Conservation (phyloP, 2,888 invertebrate species). For the Drosophila algonquin region DNA sequence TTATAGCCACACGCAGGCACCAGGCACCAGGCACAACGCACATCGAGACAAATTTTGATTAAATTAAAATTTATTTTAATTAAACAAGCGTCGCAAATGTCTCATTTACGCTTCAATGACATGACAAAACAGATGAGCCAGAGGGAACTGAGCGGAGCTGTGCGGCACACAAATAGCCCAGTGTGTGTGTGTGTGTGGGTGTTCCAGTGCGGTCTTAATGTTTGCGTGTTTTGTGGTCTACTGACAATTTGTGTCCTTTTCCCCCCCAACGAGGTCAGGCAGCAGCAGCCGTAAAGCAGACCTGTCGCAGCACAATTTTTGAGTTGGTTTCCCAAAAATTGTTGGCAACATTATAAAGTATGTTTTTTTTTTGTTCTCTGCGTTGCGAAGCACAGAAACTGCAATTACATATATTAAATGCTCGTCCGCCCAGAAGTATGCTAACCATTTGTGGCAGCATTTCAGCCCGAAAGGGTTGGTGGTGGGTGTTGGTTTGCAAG, state of each 20-base stretch:
- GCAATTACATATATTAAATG: slow-evolving; percentile 59
- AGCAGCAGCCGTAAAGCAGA: background rate
- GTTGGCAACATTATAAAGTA: slow-evolving; percentile 37
- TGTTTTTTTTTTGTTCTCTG: slow-evolving; percentile 15
- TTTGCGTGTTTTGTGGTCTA: slow-evolving; percentile 70
- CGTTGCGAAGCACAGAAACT: slow-evolving; percentile 43
- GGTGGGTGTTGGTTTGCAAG: background rate
- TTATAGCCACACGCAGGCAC: background rate
- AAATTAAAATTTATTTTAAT: slow-evolving; percentile 81
- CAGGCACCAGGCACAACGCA: background rate
- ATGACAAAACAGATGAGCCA: slow-evolving; percentile 66
- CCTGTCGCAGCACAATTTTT: slow-evolving; percentile 13
- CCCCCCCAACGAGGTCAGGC: background rate
- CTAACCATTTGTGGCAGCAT: slow-evolving; percentile 55
- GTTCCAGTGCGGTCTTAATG: slow-evolving; percentile 63
- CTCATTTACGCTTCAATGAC: slow-evolving; percentile 81
- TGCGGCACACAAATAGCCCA: background rate
- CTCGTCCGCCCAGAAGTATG: slow-evolving; percentile 48
- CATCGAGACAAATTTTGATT: slow-evolving; percentile 76
- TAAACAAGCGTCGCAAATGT: slow-evolving; percentile 81
- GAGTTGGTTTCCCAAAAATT: slow-evolving; percentile 40
- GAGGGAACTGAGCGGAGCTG: background rate
- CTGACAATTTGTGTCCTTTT: slow-evolving; percentile 57
- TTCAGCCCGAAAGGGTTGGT: slow-evolving; percentile 5
- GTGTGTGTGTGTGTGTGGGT: background rate